Conservation (phyloP, 2,113 vertebrate genomes). For the Caloenas nicobarica region DNA sequence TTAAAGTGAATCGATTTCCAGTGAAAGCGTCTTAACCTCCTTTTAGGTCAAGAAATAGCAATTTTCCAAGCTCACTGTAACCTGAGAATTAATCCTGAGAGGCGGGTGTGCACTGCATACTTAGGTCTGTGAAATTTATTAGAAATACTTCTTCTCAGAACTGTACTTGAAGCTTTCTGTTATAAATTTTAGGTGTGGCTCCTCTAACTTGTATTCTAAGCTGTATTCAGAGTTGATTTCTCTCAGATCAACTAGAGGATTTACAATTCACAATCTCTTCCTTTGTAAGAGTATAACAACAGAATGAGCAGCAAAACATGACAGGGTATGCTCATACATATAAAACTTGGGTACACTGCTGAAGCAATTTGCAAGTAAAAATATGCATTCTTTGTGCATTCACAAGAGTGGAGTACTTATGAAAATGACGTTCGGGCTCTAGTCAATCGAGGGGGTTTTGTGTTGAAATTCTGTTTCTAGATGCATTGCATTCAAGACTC, state of each 20-base stretch:
- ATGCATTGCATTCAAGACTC: not conserved
- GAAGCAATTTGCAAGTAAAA: slow-evolving; percentile 52
- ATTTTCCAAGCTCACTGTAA: slow-evolving; percentile 69
- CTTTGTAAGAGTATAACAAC: slow-evolving; percentile 45
- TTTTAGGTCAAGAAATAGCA: slow-evolving; percentile 78
- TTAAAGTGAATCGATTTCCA: slow-evolving; percentile 73
- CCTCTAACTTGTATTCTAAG: not conserved
- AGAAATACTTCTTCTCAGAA: slow-evolving; percentile 38
- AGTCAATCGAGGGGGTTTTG: not conserved
- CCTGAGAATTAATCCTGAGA: slow-evolving; percentile 74
- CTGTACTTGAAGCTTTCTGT: slow-evolving; percentile 2
- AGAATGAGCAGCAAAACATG: slow-evolving; percentile 37
- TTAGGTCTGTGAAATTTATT: slow-evolving; percentile 44
- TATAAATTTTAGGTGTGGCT: slow-evolving; percentile 23
- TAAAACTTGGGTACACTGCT: not conserved
- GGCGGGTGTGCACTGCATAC: slow-evolving; percentile 38
- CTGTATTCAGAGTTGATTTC: slow-evolving; percentile 13
- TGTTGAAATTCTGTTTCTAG: slow-evolving; percentile 26
- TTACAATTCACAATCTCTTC: slow-evolving; percentile 11
- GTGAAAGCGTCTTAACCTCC: slow-evolving; percentile 72
- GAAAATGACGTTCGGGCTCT: slow-evolving; percentile 28
- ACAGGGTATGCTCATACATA: slow-evolving; percentile 10
- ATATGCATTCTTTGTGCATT: not conserved
- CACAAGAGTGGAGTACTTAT: not conserved
- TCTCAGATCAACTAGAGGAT: slow-evolving; percentile 2